Evolutionary conservation across 2,888 invertebrate genomes (phyloP), one percentile per base, ranked within the genome.

Genomic region (Scaptomyza cyrtandrae): DNA sequence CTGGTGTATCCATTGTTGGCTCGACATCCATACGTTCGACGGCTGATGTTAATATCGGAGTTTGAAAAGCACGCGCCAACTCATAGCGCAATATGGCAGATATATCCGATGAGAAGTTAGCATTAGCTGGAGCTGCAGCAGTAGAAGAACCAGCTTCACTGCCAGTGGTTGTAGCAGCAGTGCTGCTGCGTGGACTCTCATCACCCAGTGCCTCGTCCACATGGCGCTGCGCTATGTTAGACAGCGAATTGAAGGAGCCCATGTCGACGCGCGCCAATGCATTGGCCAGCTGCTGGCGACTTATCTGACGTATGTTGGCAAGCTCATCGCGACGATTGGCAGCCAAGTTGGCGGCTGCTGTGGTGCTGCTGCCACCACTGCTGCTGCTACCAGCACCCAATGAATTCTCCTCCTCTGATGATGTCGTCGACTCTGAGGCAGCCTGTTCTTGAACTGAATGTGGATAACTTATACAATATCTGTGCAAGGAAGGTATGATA

Each of bases 51-150:
- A 37, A 39, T 52, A 24, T 11, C n/a, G 37, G 37, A 2, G 80
- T 71, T 41, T 80, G 87, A 11, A 84, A 71, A 3, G 80, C 86
- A 6, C 86, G 71, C 9, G 77, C 81, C 63, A 84, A 50, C 6
- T 97, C 97, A 90, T 95, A 95, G 55, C 94, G 95, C 89, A 97
- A 96, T 94, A n/a, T n/a, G n/a, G n/a, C n/a, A n/a, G n/a, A n/a
- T n/a, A 96, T 95, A 89, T 96, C 96, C 0, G 95, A 93, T 0
- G 97, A 96, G 55, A 97, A 96, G 16, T 64, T 56, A 5, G 76
- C 37, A 13, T 55, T 52, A 19, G 43, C 3, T 2, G 29, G 59
- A 33, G 46, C 39, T 33, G 24, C 27, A 13, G 49, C 14, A 16
- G 50, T 1, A 24, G 19, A 14, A n/a, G 35, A 19, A 24, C n/a